Percentiles rank a stretch among this genome's conserved stretches.
Conservation (phyloP, 2,797 vertebrate species). For the Dendrocincla fuliginosa region DNA sequence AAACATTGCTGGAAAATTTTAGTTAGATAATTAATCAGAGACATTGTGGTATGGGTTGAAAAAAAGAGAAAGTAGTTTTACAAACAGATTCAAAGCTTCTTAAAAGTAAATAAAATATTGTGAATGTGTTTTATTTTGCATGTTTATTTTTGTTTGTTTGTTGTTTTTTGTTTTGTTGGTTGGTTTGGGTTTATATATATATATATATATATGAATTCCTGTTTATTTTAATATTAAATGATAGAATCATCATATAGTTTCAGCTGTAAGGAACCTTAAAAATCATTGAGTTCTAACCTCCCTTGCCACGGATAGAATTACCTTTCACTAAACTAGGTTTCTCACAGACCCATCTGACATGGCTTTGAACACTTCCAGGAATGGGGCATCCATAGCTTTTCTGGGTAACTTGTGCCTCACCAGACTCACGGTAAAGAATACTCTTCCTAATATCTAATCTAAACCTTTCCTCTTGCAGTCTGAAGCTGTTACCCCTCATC, state of each 20-base stretch:
- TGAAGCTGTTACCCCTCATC: background rate
- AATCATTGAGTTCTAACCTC: background rate
- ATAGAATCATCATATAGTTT: background rate
- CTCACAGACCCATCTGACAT: background rate
- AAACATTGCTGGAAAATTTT: background rate
- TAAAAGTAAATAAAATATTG: background rate
- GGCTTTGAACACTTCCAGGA: background rate
- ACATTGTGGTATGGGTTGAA: background rate
- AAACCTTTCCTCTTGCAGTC: background rate
- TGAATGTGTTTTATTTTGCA: background rate
- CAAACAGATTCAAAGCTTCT: background rate
- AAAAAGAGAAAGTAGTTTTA: background rate
- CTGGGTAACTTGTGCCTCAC: background rate
- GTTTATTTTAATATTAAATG: background rate
- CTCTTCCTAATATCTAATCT: background rate
- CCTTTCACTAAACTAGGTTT: background rate
- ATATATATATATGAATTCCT: background rate
- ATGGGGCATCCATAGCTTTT: background rate
- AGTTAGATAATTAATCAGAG: conserved; percentile 5
- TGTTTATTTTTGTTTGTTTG: no score
- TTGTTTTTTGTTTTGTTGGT: no score
- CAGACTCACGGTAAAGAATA: background rate
- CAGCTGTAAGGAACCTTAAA: background rate
- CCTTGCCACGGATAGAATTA: background rate
- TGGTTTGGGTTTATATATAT: no score